These are phyloP conservation scores for Onychomys arenicola DNA, from an alignment of 2,797 vertebrate species.

Conservation along the genomic window DNA sequence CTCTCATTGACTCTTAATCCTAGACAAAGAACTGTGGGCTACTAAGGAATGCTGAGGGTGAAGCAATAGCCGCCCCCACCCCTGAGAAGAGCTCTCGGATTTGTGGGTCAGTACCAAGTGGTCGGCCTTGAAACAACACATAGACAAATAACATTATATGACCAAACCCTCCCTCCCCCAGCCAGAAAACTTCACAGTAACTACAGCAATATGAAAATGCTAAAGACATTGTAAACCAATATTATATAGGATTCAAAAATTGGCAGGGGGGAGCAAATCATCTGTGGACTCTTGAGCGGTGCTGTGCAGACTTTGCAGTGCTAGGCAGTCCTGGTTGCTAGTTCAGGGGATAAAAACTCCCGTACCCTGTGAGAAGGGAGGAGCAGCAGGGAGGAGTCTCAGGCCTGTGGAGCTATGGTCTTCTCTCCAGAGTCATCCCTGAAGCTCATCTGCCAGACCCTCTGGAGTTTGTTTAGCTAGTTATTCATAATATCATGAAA, in stretches of 20 bases:
- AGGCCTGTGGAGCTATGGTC: background rate
- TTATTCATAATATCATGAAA: slow-evolving; percentile 75
- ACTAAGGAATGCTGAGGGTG: background rate
- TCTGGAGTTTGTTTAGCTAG: slow-evolving; percentile 60
- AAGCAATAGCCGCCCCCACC: no score
- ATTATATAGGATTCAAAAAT: background rate
- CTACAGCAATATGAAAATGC: background rate
- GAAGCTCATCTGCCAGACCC: slow-evolving; percentile 63
- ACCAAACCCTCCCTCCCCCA: background rate
- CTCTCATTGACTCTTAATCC: no score
- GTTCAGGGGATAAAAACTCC: background rate
- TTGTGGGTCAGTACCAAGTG: background rate
- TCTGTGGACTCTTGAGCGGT: background rate
- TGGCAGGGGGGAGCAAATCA: accelerated
- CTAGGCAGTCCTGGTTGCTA: background rate
- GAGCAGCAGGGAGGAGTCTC: background rate
- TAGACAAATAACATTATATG: background rate
- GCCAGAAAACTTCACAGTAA: no score
- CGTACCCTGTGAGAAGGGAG: accelerated
- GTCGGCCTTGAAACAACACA: background rate
- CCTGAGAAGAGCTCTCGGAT: background rate
- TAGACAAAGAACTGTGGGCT: background rate
- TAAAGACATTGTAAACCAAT: background rate
- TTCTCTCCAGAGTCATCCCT: slow-evolving; percentile 33
- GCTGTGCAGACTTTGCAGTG: no score